These are phyloP conservation scores for Tympanuchus pallidicinctus DNA, from an alignment of 2,113 vertebrate genomes.

Conservation along the genomic window DNA sequence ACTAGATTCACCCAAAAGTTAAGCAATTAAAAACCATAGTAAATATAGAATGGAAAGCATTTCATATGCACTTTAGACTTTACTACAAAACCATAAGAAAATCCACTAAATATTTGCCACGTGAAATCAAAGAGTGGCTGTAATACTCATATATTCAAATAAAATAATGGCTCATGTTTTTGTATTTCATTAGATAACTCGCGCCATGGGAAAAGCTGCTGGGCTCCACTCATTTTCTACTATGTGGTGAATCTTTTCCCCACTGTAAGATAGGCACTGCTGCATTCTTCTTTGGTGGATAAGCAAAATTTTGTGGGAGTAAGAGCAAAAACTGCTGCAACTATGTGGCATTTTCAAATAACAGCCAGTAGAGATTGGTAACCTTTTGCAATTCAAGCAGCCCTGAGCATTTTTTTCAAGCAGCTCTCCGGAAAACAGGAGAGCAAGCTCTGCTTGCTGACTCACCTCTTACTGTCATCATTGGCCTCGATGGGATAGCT, in stretches of 20 bases:
- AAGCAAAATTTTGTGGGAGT: background rate
- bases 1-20: background rate
- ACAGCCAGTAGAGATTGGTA: background rate
- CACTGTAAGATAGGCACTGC: background rate
- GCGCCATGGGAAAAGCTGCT: background rate
- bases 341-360: background rate
- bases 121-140: background rate
- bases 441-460: background rate
- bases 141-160: background rate
- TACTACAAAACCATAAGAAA: background rate
- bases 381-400: background rate
- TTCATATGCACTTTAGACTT: background rate
- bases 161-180: background rate
- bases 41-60: background rate
- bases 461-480: background rate
- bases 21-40: background rate
- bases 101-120: background rate
- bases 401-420: background rate
- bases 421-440: slow-evolving; percentile 3
- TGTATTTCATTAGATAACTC: background rate
- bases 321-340: background rate
- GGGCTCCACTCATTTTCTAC: background rate
- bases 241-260: background rate
- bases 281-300: background rate
- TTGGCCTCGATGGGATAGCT: background rate